Evolutionary conservation across 2,113 vertebrate species (phyloP).

Genomic region (Varanus salvator): DNA sequence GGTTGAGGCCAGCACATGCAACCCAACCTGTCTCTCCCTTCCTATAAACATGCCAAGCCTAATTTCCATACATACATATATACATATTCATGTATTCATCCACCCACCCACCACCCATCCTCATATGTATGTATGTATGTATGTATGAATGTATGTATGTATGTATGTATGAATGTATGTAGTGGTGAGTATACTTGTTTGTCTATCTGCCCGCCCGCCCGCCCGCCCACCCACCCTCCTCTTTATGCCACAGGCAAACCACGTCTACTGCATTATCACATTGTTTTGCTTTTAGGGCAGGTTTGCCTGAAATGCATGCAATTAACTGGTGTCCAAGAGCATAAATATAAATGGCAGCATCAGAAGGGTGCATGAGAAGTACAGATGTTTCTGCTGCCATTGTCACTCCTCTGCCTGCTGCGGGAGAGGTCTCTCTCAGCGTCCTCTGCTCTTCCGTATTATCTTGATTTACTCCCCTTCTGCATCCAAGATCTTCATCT

Average conservation of each 20-base stretch:
- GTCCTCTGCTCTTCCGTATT: slow-evolving; percentile 27
- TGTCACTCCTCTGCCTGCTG: slow-evolving; percentile 27
- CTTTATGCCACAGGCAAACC: background rate
- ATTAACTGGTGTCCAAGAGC: slow-evolving; percentile 14
- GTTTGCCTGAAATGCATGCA: background rate
- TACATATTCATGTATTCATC: background rate
- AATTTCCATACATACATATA: background rate
- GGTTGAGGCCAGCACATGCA: background rate
- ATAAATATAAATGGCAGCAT: slow-evolving; percentile 11
- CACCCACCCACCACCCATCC: too few relatives aligned
- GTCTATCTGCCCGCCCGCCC: too few relatives aligned
- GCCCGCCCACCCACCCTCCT: too few relatives aligned
- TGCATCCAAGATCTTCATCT: slow-evolving; percentile 19
- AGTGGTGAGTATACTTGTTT: too few relatives aligned
- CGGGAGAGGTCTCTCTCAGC: slow-evolving; percentile 12
- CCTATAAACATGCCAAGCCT: background rate
- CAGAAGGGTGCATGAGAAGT: background rate
- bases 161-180: too few relatives aligned
- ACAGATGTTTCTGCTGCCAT: slow-evolving; percentile 19
- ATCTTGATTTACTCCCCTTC: slow-evolving; percentile 24
- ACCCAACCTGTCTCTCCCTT: background rate
- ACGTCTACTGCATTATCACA: slow-evolving; percentile 1
- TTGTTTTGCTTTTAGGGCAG: slow-evolving; percentile 15
- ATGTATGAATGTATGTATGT: too few relatives aligned
- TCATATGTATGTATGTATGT: too few relatives aligned